phyloP scores from a whole-genome alignment of 2,797 vertebrate genomes.

The Chiroxiphia lanceolata region DNA sequence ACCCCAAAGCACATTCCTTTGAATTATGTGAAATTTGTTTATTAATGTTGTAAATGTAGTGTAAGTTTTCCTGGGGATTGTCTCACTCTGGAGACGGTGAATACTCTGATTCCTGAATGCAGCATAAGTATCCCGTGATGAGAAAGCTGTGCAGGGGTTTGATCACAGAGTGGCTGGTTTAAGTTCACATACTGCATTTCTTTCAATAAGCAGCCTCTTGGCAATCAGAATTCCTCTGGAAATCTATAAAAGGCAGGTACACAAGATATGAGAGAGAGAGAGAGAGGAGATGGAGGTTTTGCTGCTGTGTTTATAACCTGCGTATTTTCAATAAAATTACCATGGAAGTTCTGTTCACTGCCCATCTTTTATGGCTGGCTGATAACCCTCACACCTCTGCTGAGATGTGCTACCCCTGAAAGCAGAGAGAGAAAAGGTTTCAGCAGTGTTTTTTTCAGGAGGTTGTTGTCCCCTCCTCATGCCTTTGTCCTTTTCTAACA shows the following conservation, averaged over 20 bases:
- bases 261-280: neutral
- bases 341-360: neutral
- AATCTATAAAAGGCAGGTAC: neutral
- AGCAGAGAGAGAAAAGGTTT: neutral
- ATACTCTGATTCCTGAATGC: neutral
- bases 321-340: neutral
- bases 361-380: neutral
- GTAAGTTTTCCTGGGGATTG: neutral
- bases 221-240: neutral
- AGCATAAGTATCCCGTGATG: neutral
- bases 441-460: neutral
- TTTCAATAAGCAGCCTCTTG: neutral
- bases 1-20: neutral
- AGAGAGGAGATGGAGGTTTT: neutral
- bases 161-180: neutral
- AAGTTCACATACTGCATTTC: neutral
- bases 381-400: neutral
- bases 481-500: neutral
- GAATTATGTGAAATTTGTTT: neutral
- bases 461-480: neutral
- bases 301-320: neutral
- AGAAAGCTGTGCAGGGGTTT: neutral
- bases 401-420: neutral
- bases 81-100: neutral
- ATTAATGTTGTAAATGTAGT: neutral